These are phyloP conservation scores for Spatulosminthurus flaviceps DNA, from an alignment of 2,888 invertebrate species.

Conservation along the genomic window DNA sequence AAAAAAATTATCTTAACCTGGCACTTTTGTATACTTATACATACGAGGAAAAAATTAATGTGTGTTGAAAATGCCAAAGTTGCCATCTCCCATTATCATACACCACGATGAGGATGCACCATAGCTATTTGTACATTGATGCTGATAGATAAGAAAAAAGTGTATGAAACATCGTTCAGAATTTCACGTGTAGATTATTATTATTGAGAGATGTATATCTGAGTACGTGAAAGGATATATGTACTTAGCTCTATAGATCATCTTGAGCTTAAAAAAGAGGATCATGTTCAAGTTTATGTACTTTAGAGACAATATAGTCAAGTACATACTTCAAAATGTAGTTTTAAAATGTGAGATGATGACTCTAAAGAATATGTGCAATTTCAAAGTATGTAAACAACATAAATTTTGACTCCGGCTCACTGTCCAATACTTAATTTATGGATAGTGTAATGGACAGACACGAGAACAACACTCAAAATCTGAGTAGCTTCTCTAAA, in stretches of 20 bases:
- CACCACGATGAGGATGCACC: no score
- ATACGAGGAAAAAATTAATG: background rate
- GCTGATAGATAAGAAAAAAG: background rate
- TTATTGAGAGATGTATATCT: background rate
- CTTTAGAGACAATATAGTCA: background rate
- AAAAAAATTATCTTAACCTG: background rate
- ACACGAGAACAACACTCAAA: constrained; percentile 8
- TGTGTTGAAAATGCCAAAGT: background rate
- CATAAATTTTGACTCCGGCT: background rate
- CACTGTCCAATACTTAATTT: constrained; percentile 14
- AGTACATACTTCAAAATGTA: background rate
- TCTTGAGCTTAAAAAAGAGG: background rate
- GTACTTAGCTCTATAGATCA: no score
- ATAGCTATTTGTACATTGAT: no score
- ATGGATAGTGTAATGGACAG: background rate
- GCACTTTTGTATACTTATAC: background rate
- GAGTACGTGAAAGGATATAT: no score
- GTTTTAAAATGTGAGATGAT: no score
- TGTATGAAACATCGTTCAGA: background rate
- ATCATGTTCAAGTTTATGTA: background rate
- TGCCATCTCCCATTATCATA: background rate
- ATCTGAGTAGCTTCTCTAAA: background rate
- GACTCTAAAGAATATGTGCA: background rate
- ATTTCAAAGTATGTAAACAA: constrained; percentile 15
- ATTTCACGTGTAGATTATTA: constrained; percentile 21